Evolutionary conservation across 2,888 invertebrate species (phyloP), one percentile per base, ranked within the genome.

Genomic region (Agriotes lineatus): DNA sequence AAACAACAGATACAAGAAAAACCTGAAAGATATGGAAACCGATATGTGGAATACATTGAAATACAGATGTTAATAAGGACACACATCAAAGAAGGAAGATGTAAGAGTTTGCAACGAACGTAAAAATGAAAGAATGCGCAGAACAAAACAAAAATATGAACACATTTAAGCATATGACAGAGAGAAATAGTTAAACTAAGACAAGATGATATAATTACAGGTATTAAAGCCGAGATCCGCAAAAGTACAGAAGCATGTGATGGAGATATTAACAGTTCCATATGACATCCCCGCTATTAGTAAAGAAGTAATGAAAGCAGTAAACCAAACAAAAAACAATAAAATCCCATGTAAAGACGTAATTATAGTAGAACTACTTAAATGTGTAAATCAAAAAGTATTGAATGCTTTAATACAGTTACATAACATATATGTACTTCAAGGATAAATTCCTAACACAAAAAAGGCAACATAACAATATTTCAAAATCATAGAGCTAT

Each of bases 41-140:
- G 37, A 39, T 14, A 39, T 39, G 37, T 39, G 12, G 37, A 39
- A n/a, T 39, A 39, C 37, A 39, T 39, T 12, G 37, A 39, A 39
- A 3, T 12, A 39, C 37, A n/a, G 12, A 39, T 14, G 37, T 39
- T 39, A 12, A 39, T 39, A 39, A 39, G 37, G 37, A 39, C 14
- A 39, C n/a, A 14, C 14, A 12, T 39, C 37, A 39, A 39, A 39
- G 12, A 39, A 39, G n/a, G n/a, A n/a, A n/a, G 37, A 39, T 39
- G 5, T 39, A 35, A 35, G 35, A 35, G 10, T n/a, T 35, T 35
- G n/a, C 35, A 39, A 39, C 14, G 37, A 39, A 39, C 12, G 1
- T 5, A 39, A 39, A n/a, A 12, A 39, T 39, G 14, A 14, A 39
- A 39, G 12, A 39, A 14, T 9, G 37, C 14, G 14, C 14, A 39